A percentile compares a stretch with the other conserved stretches of the same genome.
Evolutionary conservation across 2,113 vertebrate species (phyloP).

Genomic region (Tragelaphus strepsiceros): DNA sequence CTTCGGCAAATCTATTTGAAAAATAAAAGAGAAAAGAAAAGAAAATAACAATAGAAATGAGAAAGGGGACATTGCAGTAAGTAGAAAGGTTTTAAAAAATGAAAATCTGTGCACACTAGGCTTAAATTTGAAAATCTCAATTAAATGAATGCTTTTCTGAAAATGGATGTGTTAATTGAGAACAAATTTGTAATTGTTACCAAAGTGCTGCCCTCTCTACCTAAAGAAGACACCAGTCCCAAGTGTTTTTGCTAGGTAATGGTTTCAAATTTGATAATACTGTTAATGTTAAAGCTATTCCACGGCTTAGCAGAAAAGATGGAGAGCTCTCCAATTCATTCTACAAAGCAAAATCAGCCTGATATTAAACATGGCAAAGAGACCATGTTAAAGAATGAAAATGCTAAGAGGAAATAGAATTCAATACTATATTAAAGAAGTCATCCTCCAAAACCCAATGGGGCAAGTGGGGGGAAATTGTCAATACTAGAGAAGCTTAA

Average conservation of each 20-base stretch:
- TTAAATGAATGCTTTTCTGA: constrained; percentile 20
- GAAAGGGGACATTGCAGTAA: not conserved
- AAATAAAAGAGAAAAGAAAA: constrained; percentile 7
- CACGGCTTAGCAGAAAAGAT: constrained; percentile 28
- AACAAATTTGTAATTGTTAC: not conserved
- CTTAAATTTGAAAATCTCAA: constrained; percentile 38
- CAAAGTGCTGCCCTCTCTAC: not conserved
- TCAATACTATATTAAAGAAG: constrained; percentile 54
- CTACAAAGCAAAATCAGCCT: constrained; percentile 30
- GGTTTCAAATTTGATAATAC: constrained; percentile 45
- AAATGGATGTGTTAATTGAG: not conserved
- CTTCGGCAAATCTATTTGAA: constrained; percentile 21
- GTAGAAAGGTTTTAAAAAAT: not conserved
- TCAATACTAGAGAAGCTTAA: constrained; percentile 53
- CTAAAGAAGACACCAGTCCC: not conserved
- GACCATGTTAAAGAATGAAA: constrained; percentile 23
- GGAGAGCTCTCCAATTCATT: constrained; percentile 19
- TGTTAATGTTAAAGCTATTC: not conserved
- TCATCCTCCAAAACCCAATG: constrained; percentile 25
- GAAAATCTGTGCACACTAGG: not conserved
- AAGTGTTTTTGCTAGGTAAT: constrained; percentile 40
- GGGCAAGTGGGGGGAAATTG: not conserved
- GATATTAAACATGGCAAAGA: constrained; percentile 39
- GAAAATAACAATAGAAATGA: not conserved
- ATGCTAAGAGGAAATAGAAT: constrained; percentile 28